Conservation (phyloP, 2,888 invertebrate genomes). For the Tetanocera ferruginea region DNA sequence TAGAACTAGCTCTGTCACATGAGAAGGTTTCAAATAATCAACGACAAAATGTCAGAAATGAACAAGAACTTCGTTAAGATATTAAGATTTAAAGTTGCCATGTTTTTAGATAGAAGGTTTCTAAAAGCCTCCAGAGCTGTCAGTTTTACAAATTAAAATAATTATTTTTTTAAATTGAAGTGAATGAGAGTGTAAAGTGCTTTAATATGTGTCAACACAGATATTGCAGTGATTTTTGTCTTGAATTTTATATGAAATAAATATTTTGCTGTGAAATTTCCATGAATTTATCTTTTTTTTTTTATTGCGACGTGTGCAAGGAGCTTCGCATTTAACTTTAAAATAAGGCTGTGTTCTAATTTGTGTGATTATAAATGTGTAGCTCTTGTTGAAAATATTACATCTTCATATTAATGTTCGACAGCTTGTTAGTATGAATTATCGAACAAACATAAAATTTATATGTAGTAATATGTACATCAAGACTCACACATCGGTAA, state of each 20-base stretch:
- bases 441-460: neutral
- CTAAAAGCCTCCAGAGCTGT: no score
- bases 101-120: no score
- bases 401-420: neutral
- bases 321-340: no score
- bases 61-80: neutral
- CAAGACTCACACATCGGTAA: neutral
- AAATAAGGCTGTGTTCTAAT: conserved; percentile 43
- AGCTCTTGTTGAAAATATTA: neutral
- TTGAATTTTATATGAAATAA: conserved; percentile 41
- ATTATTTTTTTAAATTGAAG: neutral
- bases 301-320: neutral
- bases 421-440: neutral
- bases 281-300: conserved; percentile 26
- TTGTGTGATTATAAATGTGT: conserved; percentile 36
- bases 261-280: neutral
- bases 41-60: neutral
- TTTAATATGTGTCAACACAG: conserved; percentile 27
- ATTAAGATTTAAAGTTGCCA: no score
- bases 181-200: conserved; percentile 5
- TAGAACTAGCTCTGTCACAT: conserved; percentile 53
- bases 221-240: neutral
- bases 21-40: neutral
- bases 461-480: neutral
- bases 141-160: neutral